phyloP scores from a whole-genome alignment of 2,113 vertebrate genomes.

The Smithornis capensis region DNA sequence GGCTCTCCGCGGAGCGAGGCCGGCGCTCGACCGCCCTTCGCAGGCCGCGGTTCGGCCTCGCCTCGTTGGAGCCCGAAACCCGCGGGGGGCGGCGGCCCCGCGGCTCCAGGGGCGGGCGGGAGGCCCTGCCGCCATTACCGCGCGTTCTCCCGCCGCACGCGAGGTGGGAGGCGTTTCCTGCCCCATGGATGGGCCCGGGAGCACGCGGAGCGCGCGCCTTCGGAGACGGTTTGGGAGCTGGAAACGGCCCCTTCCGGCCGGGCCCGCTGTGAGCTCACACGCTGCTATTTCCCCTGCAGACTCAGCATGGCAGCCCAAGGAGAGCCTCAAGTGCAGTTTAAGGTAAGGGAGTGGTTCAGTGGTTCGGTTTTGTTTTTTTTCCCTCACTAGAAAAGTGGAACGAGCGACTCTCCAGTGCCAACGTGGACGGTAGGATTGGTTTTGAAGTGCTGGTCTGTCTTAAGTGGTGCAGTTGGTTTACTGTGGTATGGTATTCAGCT shows the following conservation, averaged over 20 bases:
- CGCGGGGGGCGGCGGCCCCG: not conserved
- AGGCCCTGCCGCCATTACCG: not conserved
- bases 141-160: not conserved
- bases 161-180: not conserved
- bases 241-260: not conserved
- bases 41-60: not conserved
- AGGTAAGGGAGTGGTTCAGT: slow-evolving; percentile 42
- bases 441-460: not conserved
- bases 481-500: accelerated
- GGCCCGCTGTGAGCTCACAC: not conserved
- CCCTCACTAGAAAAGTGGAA: accelerated
- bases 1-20: too few relatives aligned
- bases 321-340: slow-evolving; percentile 85
- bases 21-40: accelerated
- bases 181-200: not conserved
- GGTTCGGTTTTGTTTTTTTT: accelerated
- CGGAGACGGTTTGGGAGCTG: not conserved
- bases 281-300: slow-evolving; percentile 57
- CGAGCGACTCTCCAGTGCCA: accelerated
- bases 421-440: not conserved
- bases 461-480: accelerated
- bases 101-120: not conserved
- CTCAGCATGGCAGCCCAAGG: slow-evolving; percentile 80
- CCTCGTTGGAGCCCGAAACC: not conserved
- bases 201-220: not conserved